These are phyloP conservation scores for Bovichtus diacanthus DNA, from an alignment of 2,797 vertebrate species.

Conservation along the genomic window DNA sequence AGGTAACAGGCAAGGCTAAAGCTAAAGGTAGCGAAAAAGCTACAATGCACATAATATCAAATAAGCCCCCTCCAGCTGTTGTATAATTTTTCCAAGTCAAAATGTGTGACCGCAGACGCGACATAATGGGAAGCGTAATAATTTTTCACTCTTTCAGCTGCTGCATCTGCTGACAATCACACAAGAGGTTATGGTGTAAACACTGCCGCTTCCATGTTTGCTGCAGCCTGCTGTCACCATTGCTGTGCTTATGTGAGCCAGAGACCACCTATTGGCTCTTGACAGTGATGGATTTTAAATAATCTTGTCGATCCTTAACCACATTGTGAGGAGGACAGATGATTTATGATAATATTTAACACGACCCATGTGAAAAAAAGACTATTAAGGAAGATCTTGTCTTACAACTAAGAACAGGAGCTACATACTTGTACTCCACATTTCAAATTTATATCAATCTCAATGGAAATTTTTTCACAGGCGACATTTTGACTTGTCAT, in stretches of 20 bases:
- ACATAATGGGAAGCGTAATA: not conserved
- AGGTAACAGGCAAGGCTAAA: not conserved
- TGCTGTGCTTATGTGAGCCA: conserved; percentile 6
- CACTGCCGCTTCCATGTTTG: conserved; percentile 12
- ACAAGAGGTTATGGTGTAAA: conserved; percentile 20
- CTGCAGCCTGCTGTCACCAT: conserved; percentile 5
- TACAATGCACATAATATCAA: conserved; percentile 12
- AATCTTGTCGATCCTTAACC: not conserved
- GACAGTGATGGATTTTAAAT: conserved; percentile 22
- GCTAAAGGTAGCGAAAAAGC: not conserved
- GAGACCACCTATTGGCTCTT: conserved; percentile 3
- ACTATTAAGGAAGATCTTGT: not conserved
- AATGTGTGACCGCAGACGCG: conserved; percentile 30
- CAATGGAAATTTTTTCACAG: not conserved
- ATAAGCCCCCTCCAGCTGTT: not conserved
- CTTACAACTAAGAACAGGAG: not conserved
- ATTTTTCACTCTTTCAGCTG: conserved; percentile 17
- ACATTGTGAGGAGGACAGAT: not conserved
- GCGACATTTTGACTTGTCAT: too few species aligned
- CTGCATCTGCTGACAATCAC: conserved; percentile 32
- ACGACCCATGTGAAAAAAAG: not conserved
- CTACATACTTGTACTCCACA: not conserved
- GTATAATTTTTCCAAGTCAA: not conserved
- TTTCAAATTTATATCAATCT: not conserved
- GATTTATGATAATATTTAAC: not conserved